A percentile compares a stretch with the other conserved stretches of the same genome.
These are phyloP conservation scores for Cyclura pinguis DNA, from an alignment of 2,797 vertebrate species.

Conservation along the genomic window DNA sequence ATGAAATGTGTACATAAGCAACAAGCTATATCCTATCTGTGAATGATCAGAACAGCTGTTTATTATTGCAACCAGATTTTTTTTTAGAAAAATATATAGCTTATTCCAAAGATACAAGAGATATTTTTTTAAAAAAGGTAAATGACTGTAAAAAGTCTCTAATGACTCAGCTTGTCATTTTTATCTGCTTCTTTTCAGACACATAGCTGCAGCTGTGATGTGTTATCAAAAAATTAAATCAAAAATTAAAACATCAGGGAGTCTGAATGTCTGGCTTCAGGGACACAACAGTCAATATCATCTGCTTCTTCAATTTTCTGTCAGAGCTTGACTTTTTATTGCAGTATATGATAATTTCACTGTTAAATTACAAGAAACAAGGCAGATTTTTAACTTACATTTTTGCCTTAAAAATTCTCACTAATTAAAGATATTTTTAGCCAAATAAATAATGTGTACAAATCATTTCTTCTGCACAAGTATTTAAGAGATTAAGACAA, in stretches of 20 bases:
- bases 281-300: constrained; percentile 76
- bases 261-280: constrained; percentile 76
- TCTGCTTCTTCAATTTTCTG: constrained; percentile 57
- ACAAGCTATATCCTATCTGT: not conserved
- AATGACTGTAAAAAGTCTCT: constrained; percentile 57
- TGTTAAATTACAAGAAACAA: constrained; percentile 58
- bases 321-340: constrained; percentile 56
- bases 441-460: constrained; percentile 26
- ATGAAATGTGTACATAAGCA: not conserved
- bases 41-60: not conserved
- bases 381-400: constrained; percentile 32
- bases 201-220: constrained; percentile 62
- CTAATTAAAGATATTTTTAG: constrained; percentile 35
- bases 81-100: not conserved
- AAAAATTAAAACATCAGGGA: constrained; percentile 82
- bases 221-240: constrained; percentile 83
- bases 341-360: constrained; percentile 50
- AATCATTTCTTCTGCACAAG: constrained; percentile 21
- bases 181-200: constrained; percentile 62
- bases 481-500: not conserved
- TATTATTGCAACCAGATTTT: not conserved
- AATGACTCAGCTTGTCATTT: constrained; percentile 66
- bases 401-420: constrained; percentile 6
- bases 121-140: not conserved
- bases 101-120: constrained; percentile 17